Conservation (phyloP, 2,888 invertebrate species). For the Drosophila kokeensis region DNA sequence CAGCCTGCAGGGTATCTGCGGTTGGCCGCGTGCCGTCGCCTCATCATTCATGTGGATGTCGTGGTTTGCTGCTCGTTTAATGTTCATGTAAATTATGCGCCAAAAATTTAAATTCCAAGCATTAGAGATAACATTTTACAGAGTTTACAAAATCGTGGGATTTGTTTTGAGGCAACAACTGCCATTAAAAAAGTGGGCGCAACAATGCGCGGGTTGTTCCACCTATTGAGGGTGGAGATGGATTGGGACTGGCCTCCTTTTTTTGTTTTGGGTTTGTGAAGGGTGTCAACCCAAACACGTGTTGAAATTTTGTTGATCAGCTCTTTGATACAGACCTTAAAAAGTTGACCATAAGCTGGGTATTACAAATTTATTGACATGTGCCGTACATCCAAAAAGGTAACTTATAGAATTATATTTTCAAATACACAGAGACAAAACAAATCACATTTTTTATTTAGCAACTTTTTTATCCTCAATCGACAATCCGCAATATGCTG, state of each 20-base stretch:
- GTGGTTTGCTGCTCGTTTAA: slow-evolving; percentile 62
- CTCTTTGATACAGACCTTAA: background rate
- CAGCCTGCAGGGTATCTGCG: slow-evolving; percentile 58
- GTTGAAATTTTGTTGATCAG: slow-evolving; percentile 29
- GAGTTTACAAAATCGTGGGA: slow-evolving; percentile 75
- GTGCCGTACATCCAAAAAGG: background rate
- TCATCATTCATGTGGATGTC: slow-evolving; percentile 75
- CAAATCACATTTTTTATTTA: fast-evolving
- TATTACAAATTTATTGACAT: slow-evolving; percentile 43
- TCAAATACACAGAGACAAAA: background rate
- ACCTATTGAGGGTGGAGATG: slow-evolving; percentile 1
- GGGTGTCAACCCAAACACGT: slow-evolving; percentile 53
- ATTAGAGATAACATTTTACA: slow-evolving; percentile 75
- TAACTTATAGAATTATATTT: background rate
- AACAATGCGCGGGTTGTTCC: slow-evolving; percentile 28
- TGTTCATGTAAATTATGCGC: slow-evolving; percentile 80
- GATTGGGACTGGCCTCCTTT: slow-evolving; percentile 8
- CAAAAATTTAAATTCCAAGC: slow-evolving; percentile 76
- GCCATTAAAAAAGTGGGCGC: slow-evolving; percentile 39
- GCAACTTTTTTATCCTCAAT: background rate
- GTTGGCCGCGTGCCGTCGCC: slow-evolving; percentile 77
- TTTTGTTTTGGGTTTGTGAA: background rate
- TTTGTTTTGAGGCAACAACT: slow-evolving; percentile 52
- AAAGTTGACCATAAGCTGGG: slow-evolving; percentile 29
- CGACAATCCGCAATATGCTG: background rate